A percentile compares a stretch with the other conserved stretches of the same genome.
phyloP scores from a whole-genome alignment of 2,113 vertebrate species.

The Elgaria multicarinata region DNA sequence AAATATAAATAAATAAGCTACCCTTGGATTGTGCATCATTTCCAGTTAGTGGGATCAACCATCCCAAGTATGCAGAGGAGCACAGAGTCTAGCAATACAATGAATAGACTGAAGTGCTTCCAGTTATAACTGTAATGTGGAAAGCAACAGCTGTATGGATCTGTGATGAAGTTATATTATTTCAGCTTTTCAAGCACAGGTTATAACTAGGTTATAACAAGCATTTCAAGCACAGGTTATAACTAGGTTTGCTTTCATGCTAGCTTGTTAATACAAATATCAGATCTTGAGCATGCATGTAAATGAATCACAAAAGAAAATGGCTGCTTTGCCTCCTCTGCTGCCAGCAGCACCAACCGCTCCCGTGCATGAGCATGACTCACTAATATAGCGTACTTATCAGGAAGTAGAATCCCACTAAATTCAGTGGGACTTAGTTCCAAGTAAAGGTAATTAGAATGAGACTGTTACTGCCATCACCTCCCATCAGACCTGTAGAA shows the following conservation, averaged over 20 bases:
- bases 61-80: no score
- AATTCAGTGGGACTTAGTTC: not conserved
- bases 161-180: not conserved
- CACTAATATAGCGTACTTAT: not conserved
- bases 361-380: not conserved
- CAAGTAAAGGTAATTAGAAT: constrained; percentile 1
- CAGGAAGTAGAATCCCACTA: not conserved
- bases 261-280: not conserved
- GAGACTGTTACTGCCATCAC: not conserved
- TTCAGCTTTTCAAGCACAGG: no score
- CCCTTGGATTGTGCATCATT: not conserved
- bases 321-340: not conserved
- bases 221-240: not conserved
- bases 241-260: not conserved
- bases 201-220: no score
- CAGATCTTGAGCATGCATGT: accelerated
- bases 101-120: not conserved
- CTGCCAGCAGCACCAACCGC: not conserved
- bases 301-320: not conserved
- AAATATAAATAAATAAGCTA: not conserved
- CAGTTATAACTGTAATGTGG: not conserved
- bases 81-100: not conserved
- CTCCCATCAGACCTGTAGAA: constrained; percentile 38
- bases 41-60: no score
- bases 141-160: not conserved